These are phyloP conservation scores for Drosophila subquinaria DNA, from an alignment of 2,888 invertebrate species.

Conservation along the genomic window DNA sequence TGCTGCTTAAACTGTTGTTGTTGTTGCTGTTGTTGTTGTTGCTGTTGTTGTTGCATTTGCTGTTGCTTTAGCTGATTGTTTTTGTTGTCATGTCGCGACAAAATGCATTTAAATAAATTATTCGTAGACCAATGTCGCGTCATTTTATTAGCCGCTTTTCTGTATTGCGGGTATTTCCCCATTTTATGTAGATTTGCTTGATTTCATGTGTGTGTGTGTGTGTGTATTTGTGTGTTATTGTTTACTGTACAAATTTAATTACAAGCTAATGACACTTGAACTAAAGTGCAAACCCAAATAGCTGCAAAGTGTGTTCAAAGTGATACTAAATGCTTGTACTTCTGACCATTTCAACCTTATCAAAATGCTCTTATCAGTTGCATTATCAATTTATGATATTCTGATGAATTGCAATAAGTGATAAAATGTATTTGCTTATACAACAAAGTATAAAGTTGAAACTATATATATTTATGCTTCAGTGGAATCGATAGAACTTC, in stretches of 20 bases:
- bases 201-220: background rate
- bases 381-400: constrained; percentile 36
- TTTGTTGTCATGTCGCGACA: constrained; percentile 79
- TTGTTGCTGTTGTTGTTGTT: constrained; percentile 39
- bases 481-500: background rate
- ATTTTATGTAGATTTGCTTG: constrained; percentile 8
- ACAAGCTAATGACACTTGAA: constrained; percentile 47
- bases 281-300: constrained; percentile 24
- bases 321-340: background rate
- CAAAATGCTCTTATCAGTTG: constrained; percentile 32
- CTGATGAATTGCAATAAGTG: constrained; percentile 17
- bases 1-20: constrained; percentile 37
- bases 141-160: constrained; percentile 72
- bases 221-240: constrained; percentile 1
- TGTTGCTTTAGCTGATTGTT: constrained; percentile 43
- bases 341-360: background rate
- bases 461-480: constrained; percentile 1
- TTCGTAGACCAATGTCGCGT: constrained; percentile 81
- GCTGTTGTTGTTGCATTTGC: constrained; percentile 45
- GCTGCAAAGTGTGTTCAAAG: background rate
- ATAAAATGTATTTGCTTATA: background rate
- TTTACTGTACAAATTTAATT: constrained; percentile 47
- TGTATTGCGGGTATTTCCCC: constrained; percentile 36
- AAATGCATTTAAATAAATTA: constrained; percentile 85
- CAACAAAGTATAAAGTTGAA: constrained; percentile 1